Base-by-base conservation (phyloP, 2,113 vertebrate genomes). In the Dascyllus trimaculatus region DNA sequence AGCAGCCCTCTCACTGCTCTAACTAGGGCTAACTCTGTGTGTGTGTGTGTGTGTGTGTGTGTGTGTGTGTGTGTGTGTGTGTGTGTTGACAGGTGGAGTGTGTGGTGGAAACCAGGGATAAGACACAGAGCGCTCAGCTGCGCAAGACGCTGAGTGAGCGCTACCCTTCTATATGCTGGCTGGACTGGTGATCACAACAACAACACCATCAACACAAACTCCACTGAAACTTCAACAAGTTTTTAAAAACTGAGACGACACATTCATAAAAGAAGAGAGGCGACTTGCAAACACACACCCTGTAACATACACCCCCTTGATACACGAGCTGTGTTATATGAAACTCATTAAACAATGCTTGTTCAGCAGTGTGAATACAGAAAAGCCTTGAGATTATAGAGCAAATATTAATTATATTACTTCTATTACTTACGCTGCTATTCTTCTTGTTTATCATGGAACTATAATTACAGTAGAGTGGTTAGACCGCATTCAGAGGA, bases 101-200 rank as follows among this genome's bases (percentile, higher is more conserved):
- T 89, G 95, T 96, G 3, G 92, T 96, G 92, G 96, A 97, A 85
- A 96, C 95, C 75, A 94, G 95, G 87, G 97, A 98, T 88, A 96
- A 93, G 88, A 88, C 92, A 59, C 96, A 97, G 77, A 94, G 94
- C 15, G 71, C 79, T 72, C 96, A 97, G 74, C 90, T 98, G 62
- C 91, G 91, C 60, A 95, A 92, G 5, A 89, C 85, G 0, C 89
- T 98, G 68, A 73, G 91, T 62, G 96, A 97, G 54, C 95, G 94
- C 26, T 98, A 97, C 78, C 94, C 97, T 1, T 94, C 92, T 35
- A 85, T 95, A 0, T 75, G 63, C 81, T 97, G 96, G 96, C 91
- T 89, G 0, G 95, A 96, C 65, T 94, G 93, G 88, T 96, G 95
- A 96, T 57, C 17, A 15, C 53, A 19, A 65, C 53, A 19, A 65